These are phyloP conservation scores for Drosophila anceps DNA, from an alignment of 2,888 invertebrate species.

Conservation along the genomic window DNA sequence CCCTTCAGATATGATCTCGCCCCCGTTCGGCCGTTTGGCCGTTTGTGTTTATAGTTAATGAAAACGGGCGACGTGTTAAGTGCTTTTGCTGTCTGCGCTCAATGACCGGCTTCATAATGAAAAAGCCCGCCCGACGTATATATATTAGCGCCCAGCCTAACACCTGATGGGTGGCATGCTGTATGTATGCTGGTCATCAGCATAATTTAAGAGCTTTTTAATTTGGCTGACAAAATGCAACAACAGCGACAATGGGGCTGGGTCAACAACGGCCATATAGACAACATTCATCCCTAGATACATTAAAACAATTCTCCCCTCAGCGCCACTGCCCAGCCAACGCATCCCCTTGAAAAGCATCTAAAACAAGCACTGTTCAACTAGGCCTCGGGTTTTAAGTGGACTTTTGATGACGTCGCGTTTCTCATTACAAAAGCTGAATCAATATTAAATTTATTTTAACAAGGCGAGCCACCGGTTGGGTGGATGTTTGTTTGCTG, in stretches of 20 bases:
- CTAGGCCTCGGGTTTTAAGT: conserved; percentile 64
- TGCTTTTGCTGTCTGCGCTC: conserved; percentile 74
- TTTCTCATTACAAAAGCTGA: conserved; percentile 80
- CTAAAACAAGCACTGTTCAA: conserved; percentile 54
- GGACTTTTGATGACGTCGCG: conserved; percentile 69
- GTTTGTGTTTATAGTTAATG: conserved; percentile 72
- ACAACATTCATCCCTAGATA: conserved; percentile 42
- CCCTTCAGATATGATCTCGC: not conserved
- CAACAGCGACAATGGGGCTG: conserved; percentile 64
- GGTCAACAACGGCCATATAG: conserved; percentile 57
- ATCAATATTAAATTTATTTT: conserved; percentile 80
- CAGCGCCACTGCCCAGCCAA: not conserved
- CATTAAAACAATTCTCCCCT: conserved; percentile 17
- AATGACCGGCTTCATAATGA: conserved; percentile 68
- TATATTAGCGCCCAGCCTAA: not conserved
- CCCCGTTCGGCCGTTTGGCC: conserved; percentile 46
- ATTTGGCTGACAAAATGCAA: conserved; percentile 75
- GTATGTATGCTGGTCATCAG: conserved; percentile 69
- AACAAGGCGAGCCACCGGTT: conserved; percentile 24
- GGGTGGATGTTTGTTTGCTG: conserved; percentile 51
- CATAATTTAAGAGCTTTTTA: conserved; percentile 80
- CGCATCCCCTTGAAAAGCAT: conserved; percentile 6
- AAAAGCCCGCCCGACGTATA: conserved; percentile 45
- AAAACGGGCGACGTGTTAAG: conserved; percentile 71
- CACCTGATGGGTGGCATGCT: conserved; percentile 13